Conservation (phyloP, 2,888 invertebrate genomes). For the Pachliopta kotzebuea region DNA sequence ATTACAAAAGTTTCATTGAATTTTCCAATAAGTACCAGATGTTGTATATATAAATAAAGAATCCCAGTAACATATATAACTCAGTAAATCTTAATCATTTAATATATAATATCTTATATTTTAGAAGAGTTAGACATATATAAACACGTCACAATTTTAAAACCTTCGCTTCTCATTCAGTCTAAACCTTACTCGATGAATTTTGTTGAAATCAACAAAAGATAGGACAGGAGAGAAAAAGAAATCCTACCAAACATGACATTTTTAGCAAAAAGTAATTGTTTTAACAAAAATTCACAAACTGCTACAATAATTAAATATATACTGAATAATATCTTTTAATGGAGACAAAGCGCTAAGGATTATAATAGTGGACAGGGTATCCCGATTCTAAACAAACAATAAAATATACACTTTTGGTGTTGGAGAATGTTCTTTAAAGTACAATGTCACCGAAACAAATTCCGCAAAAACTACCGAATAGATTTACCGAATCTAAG, state of each 20-base stretch:
- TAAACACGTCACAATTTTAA: slow-evolving; percentile 20
- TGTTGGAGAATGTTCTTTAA: slow-evolving; percentile 36
- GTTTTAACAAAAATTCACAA: no score
- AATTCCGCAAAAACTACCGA: slow-evolving; percentile 11
- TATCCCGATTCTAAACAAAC: slow-evolving; percentile 41
- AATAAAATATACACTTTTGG: slow-evolving; percentile 30
- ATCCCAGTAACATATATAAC: no score
- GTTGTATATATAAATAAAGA: no score
- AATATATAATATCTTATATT: no score
- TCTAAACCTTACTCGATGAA: slow-evolving; percentile 36
- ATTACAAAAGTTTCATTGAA: no score
- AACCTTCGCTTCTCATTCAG: slow-evolving; percentile 35
- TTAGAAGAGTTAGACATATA: slow-evolving; percentile 31
- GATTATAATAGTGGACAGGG: slow-evolving; percentile 49
- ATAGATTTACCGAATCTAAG: slow-evolving; percentile 1
- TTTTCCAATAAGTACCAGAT: no score
- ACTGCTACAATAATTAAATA: slow-evolving; percentile 37
- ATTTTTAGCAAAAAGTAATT: no score
- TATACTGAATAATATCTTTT: slow-evolving; percentile 43
- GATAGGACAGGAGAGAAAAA: background rate
- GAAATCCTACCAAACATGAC: slow-evolving; percentile 31
- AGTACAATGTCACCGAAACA: slow-evolving; percentile 8
- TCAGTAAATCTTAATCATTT: no score
- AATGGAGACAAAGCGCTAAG: slow-evolving; percentile 41
- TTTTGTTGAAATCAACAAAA: slow-evolving; percentile 41